Percentiles rank a stretch among this genome's conserved stretches.
Conservation (phyloP, 2,113 vertebrate species). For the Axis porcinus region DNA sequence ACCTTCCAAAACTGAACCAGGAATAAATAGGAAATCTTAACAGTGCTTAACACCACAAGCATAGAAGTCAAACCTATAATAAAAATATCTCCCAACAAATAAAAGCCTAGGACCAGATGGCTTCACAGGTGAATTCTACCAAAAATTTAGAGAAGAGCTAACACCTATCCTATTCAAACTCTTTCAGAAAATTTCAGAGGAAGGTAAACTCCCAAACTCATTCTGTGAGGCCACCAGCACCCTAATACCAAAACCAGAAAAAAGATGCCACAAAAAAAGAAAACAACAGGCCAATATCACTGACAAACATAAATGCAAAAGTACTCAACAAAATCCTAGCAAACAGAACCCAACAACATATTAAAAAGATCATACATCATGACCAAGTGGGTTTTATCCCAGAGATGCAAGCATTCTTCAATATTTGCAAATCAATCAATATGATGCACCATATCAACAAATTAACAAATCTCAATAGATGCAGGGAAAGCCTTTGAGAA, state of each 20-base stretch:
- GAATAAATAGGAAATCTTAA: neutral
- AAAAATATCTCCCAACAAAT: neutral
- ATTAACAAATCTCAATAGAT: neutral
- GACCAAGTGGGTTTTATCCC: neutral
- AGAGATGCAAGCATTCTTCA: neutral
- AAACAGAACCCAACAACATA: neutral
- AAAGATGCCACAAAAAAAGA: neutral
- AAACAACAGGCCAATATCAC: neutral
- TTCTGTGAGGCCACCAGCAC: neutral
- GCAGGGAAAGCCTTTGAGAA: neutral
- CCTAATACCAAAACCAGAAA: neutral
- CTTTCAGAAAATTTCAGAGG: neutral
- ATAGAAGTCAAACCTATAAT: neutral
- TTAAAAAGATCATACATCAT: neutral
- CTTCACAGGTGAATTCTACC: neutral
- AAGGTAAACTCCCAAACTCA: neutral
- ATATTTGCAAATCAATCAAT: neutral
- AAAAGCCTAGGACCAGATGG: neutral
- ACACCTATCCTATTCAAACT: neutral
- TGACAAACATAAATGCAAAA: neutral
- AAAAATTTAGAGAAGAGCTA: neutral
- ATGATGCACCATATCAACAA: neutral
- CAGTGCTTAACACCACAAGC: neutral
- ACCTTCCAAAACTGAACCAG: neutral
- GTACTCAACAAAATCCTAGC: neutral